Evolutionary conservation across 2,888 invertebrate species (phyloP).

Genomic region (Octodonta nipae): DNA sequence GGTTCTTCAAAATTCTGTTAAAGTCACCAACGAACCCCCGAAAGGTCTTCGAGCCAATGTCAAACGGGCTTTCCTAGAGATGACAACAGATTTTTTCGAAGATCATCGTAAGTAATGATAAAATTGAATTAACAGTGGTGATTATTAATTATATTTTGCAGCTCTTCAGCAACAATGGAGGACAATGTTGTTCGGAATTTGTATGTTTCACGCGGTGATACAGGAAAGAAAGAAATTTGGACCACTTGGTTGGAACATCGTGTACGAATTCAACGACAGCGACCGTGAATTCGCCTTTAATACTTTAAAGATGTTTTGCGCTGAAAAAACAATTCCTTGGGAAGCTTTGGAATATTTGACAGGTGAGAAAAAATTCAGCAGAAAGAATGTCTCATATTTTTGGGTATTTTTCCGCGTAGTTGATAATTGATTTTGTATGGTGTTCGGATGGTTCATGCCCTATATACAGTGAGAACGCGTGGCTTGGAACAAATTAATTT

Average conservation of each 20-base stretch:
- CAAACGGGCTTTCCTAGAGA: slow-evolving; percentile 65
- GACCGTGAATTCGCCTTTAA: slow-evolving; percentile 80
- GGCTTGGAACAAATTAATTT: no score
- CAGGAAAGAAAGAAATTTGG: slow-evolving; percentile 88
- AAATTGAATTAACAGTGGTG: background rate
- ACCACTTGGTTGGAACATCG: slow-evolving; percentile 82
- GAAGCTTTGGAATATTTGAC: slow-evolving; percentile 81
- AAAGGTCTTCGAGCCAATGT: slow-evolving; percentile 83
- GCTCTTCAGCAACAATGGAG: slow-evolving; percentile 56
- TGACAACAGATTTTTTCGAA: slow-evolving; percentile 69
- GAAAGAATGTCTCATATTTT: no score
- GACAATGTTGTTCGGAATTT: slow-evolving; percentile 63
- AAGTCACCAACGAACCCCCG: slow-evolving; percentile 89
- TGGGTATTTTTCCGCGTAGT: no score
- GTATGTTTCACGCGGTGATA: slow-evolving; percentile 88
- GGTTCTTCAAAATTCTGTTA: slow-evolving; percentile 82
- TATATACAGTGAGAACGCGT: no score
- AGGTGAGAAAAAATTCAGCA: slow-evolving; percentile 40
- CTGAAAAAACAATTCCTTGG: slow-evolving; percentile 61
- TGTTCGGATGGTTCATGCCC: no score
- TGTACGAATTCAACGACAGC: slow-evolving; percentile 85
- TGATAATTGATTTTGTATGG: no score
- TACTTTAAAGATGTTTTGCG: slow-evolving; percentile 76
- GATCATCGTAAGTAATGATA: slow-evolving; percentile 46
- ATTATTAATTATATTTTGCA: slow-evolving; percentile 25